Percentiles rank a stretch among this genome's conserved stretches.
Conservation (phyloP, 2,888 invertebrate species). For the Pristionchus mayeri region DNA sequence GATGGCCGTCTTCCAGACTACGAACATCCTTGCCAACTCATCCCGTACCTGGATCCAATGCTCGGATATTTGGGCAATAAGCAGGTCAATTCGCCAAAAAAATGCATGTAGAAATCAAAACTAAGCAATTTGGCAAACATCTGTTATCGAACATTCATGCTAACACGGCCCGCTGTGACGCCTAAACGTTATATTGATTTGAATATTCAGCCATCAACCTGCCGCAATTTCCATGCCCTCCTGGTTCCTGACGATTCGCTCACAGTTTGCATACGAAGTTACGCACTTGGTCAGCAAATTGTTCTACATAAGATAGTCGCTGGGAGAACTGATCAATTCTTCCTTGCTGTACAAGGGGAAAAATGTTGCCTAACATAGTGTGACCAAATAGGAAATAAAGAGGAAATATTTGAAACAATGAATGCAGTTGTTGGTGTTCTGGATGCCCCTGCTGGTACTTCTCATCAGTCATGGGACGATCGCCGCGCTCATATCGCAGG, state of each 20-base stretch:
- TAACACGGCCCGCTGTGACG: too few relatives aligned
- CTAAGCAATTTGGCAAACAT: too few relatives aligned
- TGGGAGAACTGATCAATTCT: too few relatives aligned
- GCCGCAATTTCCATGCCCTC: too few relatives aligned
- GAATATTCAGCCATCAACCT: too few relatives aligned
- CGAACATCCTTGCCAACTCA: not conserved
- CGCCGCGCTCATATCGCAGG: conserved; percentile 68
- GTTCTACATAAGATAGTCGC: not conserved
- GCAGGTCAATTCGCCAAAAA: not conserved
- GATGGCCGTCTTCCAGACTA: conserved; percentile 55
- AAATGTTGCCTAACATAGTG: too few relatives aligned
- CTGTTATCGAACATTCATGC: too few relatives aligned
- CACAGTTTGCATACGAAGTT: conserved; percentile 66
- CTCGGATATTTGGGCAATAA: conserved; percentile 27
- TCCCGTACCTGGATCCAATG: conserved; percentile 7
- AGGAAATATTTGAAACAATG: too few relatives aligned
- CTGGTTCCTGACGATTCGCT: conserved; percentile 43
- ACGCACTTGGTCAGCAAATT: conserved; percentile 65
- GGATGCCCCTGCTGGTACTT: conserved; percentile 71
- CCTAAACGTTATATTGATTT: too few relatives aligned
- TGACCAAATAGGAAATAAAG: too few relatives aligned
- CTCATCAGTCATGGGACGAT: conserved; percentile 69
- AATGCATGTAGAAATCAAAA: too few relatives aligned
- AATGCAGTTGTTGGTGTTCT: conserved; percentile 72
- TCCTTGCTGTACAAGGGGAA: too few relatives aligned